phyloP scores from a whole-genome alignment of 92 coral and sea anemone genomes.

The Porites divaricata region DNA sequence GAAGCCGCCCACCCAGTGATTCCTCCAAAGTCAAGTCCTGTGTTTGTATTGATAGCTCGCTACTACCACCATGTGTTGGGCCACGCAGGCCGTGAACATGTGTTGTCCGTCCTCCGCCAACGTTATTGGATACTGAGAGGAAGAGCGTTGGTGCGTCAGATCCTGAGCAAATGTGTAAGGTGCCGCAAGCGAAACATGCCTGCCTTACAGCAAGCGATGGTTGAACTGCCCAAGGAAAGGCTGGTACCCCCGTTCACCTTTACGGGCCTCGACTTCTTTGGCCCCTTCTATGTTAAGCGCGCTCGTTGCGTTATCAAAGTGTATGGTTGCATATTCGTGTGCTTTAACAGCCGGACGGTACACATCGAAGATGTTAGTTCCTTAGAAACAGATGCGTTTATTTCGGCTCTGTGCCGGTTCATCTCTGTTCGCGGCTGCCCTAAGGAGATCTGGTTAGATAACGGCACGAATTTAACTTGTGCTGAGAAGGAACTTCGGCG shows the following conservation, averaged over 20 bases:
- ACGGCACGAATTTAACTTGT: no score
- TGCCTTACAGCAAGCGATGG: constrained; percentile 55
- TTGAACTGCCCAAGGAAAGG: constrained; percentile 54
- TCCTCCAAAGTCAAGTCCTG: no score
- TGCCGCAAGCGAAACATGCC: constrained; percentile 39
- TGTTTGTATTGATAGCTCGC: no score
- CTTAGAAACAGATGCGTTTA: constrained; percentile 45
- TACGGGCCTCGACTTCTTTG: constrained; percentile 46
- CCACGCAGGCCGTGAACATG: no score
- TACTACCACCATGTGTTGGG: no score
- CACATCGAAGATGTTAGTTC: constrained; percentile 76
- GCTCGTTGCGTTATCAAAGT: constrained; percentile 39
- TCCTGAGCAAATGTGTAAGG: constrained; percentile 46
- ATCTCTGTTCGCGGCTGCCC: constrained; percentile 43
- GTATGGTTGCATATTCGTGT: no score
- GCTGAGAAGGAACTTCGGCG: no score
- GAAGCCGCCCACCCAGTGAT: no score
- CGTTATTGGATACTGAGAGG: constrained; percentile 47
- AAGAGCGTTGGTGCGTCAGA: constrained; percentile 48
- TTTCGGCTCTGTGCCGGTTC: constrained; percentile 38
- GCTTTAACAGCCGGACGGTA: constrained; percentile 61
- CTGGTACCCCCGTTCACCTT: constrained; percentile 22
- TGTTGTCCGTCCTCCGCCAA: constrained; percentile 37
- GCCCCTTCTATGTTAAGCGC: constrained; percentile 36
- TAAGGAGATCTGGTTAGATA: no score